Percentiles rank a stretch among this genome's conserved stretches.
Conservation (phyloP, 1,140 invertebrate genomes). For the Ctenoplectra terminalis region DNA sequence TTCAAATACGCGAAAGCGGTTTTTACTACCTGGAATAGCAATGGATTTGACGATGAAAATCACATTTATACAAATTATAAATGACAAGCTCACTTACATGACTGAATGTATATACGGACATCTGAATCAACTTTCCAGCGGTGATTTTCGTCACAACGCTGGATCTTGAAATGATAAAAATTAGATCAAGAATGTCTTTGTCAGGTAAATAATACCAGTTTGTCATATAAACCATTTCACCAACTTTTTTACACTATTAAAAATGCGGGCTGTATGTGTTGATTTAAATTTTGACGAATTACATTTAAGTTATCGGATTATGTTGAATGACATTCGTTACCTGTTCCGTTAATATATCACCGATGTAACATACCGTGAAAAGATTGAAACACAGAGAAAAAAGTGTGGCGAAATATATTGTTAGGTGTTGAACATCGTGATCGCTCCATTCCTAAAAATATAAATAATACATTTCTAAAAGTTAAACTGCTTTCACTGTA, state of each 20-base stretch:
- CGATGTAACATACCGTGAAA: constrained; percentile 71
- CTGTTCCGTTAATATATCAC: constrained; percentile 66
- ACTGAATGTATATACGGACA: constrained; percentile 68
- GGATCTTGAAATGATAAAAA: constrained; percentile 66
- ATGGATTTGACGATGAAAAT: background rate
- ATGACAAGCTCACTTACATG: constrained; percentile 53
- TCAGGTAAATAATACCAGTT: constrained; percentile 67
- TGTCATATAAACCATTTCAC: constrained; percentile 64
- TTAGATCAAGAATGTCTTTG: constrained; percentile 56
- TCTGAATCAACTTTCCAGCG: constrained; percentile 64
- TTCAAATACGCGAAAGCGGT: constrained; percentile 57
- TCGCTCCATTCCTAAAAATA: constrained; percentile 67
- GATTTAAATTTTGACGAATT: too few species aligned
- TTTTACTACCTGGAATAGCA: constrained; percentile 66
- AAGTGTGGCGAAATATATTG: constrained; percentile 51
- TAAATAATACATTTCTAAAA: background rate
- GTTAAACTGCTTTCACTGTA: too few species aligned
- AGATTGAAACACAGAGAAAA: constrained; percentile 58
- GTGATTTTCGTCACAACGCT: constrained; percentile 61
- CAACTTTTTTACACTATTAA: constrained; percentile 65
- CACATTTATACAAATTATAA: background rate
- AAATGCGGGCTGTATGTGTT: background rate
- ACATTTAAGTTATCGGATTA: too few species aligned
- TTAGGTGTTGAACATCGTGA: constrained; percentile 24
- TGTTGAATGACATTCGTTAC: constrained; percentile 36